Evolutionary conservation across 2,888 invertebrate genomes (phyloP).

Genomic region (Heliconius aoede): DNA sequence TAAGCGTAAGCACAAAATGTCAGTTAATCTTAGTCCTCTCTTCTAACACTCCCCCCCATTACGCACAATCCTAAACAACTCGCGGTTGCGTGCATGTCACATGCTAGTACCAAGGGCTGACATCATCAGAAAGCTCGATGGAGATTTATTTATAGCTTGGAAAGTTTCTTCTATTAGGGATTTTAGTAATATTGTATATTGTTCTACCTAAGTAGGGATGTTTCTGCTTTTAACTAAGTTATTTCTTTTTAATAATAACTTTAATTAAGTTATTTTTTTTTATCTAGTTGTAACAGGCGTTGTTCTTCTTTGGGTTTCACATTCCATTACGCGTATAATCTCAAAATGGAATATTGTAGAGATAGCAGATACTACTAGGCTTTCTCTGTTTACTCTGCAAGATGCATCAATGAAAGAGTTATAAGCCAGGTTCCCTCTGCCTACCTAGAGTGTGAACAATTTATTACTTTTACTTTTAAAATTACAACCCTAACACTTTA

Average conservation of each 20-base stretch:
- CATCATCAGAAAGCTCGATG: constrained; percentile 6
- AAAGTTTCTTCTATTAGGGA: not conserved
- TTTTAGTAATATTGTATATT: not conserved
- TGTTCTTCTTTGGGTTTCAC: too few relatives aligned
- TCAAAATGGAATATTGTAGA: too few relatives aligned
- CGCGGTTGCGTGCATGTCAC: constrained; percentile 20
- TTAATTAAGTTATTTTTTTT: too few relatives aligned
- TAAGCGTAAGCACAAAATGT: constrained; percentile 56
- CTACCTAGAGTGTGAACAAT: not conserved
- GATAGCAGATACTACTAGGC: too few relatives aligned
- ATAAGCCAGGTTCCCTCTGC: too few relatives aligned
- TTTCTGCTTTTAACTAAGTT: not conserved
- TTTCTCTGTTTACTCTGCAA: too few relatives aligned
- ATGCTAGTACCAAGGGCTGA: constrained; percentile 10
- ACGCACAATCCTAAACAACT: constrained; percentile 15
- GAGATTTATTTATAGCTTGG: not conserved
- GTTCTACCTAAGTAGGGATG: not conserved
- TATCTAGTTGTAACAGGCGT: too few relatives aligned
- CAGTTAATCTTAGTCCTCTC: constrained; percentile 54
- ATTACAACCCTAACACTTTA: constrained; percentile 5
- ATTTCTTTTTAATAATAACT: too few relatives aligned
- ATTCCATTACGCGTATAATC: too few relatives aligned
- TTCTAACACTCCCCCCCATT: constrained; percentile 33
- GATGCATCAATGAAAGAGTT: too few relatives aligned
- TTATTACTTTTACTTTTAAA: too few relatives aligned